These are phyloP conservation scores for Hippocampus guttulatus DNA, from an alignment of 2,113 vertebrate species.

Conservation along the genomic window DNA sequence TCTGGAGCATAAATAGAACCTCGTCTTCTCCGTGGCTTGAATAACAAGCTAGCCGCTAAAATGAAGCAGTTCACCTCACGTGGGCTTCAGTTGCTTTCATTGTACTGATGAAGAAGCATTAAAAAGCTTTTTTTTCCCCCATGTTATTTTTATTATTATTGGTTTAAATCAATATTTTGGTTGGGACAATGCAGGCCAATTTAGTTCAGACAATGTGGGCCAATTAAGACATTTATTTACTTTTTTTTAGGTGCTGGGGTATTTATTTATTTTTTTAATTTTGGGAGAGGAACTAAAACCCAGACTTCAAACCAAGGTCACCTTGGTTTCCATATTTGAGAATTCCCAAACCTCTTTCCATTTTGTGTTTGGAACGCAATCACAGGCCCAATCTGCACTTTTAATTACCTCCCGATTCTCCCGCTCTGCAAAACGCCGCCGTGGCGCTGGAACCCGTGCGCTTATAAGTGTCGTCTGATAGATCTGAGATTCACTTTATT, in stretches of 20 bases:
- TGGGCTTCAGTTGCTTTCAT: not conserved
- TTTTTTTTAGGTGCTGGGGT: no score
- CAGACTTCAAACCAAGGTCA: not conserved
- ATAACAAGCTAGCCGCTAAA: not conserved
- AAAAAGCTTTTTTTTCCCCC: not conserved
- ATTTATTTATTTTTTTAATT: no score
- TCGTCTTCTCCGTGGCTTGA: not conserved
- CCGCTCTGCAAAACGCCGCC: not conserved
- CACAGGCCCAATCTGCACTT: not conserved
- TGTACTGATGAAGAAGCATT: not conserved
- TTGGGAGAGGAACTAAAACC: not conserved
- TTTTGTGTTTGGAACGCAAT: not conserved
- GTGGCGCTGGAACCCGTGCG: not conserved
- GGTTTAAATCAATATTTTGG: not conserved
- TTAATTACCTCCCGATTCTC: not conserved
- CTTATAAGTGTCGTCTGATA: not conserved
- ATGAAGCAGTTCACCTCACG: not conserved
- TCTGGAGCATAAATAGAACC: not conserved
- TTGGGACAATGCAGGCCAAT: not conserved
- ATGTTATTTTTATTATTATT: no score
- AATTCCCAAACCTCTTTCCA: not conserved
- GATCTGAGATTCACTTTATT: not conserved
- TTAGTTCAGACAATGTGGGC: not conserved
- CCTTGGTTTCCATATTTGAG: not conserved
- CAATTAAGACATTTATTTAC: no score